Conservation (phyloP, 2,888 invertebrate genomes). For the Drosophila atroscutellata region DNA sequence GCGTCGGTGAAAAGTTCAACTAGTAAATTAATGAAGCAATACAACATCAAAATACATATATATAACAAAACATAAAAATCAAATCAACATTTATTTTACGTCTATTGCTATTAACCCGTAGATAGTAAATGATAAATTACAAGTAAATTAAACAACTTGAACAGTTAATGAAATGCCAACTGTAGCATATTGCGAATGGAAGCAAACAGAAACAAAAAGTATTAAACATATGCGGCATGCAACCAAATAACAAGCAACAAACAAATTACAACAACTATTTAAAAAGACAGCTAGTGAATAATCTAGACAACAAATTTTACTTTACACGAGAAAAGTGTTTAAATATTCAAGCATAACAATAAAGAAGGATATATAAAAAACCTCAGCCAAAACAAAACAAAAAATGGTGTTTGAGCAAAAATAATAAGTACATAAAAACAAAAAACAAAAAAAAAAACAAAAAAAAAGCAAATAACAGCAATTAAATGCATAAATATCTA, state of each 20-base stretch:
- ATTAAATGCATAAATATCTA: constrained; percentile 39
- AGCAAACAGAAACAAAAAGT: constrained; percentile 42
- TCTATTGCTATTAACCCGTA: constrained; percentile 64
- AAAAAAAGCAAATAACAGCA: constrained; percentile 25
- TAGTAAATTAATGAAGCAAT: constrained; percentile 54
- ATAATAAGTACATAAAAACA: constrained; percentile 20
- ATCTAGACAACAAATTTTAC: constrained; percentile 67
- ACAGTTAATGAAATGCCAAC: constrained; percentile 47
- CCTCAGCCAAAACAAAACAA: constrained; percentile 5
- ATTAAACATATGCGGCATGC: constrained; percentile 39
- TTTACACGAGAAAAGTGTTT: constrained; percentile 49
- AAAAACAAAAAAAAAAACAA: not conserved
- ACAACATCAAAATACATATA: constrained; percentile 16
- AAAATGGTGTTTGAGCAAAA: constrained; percentile 11
- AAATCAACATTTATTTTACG: constrained; percentile 41
- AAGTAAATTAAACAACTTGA: constrained; percentile 21
- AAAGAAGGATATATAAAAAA: constrained; percentile 31
- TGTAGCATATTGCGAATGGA: constrained; percentile 30
- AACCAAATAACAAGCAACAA: constrained; percentile 8
- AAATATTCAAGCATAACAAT: constrained; percentile 52
- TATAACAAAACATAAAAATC: not conserved
- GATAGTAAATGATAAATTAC: constrained; percentile 55
- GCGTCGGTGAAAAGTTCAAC: constrained; percentile 56
- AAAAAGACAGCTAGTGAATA: constrained; percentile 50
- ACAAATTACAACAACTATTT: constrained; percentile 9